Percentiles rank a stretch among this genome's conserved stretches.
phyloP scores from a whole-genome alignment of 2,797 vertebrate species.

The Melanotaenia parkinsoni region DNA sequence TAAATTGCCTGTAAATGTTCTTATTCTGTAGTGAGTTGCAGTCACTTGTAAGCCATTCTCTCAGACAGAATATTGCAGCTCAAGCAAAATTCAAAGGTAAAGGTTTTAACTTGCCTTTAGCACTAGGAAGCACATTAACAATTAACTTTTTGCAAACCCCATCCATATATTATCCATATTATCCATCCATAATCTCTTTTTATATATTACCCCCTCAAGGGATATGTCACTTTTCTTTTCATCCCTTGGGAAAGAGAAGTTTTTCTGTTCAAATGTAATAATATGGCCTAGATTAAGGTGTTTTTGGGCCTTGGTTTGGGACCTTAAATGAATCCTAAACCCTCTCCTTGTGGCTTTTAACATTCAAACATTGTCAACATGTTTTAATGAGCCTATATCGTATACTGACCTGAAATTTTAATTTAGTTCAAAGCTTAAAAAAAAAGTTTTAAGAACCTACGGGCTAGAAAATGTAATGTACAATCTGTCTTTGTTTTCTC shows the following conservation, averaged over 20 bases:
- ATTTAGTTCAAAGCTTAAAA: constrained; percentile 61
- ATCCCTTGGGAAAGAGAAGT: constrained; percentile 18
- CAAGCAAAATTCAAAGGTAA: constrained; percentile 75
- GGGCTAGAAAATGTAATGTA: constrained; percentile 55
- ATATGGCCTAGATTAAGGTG: constrained; percentile 36
- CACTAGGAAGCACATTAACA: constrained; percentile 66
- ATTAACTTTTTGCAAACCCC: constrained; percentile 66
- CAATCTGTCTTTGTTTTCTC: constrained; percentile 49
- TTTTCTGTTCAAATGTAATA: constrained; percentile 54
- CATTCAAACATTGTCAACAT: constrained; percentile 67
- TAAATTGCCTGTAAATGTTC: constrained; percentile 14
- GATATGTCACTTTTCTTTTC: constrained; percentile 60
- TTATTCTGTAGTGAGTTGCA: constrained; percentile 46
- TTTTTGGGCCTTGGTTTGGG: constrained; percentile 43
- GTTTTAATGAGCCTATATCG: constrained; percentile 66
- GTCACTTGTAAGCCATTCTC: constrained; percentile 50
- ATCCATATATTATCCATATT: constrained; percentile 53
- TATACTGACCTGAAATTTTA: constrained; percentile 56
- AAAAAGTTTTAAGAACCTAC: constrained; percentile 44
- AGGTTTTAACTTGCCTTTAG: constrained; percentile 73
- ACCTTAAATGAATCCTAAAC: constrained; percentile 45
- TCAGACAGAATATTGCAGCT: constrained; percentile 70
- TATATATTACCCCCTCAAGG: constrained; percentile 35
- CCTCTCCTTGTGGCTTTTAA: constrained; percentile 34
- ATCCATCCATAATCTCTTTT: neutral